Evolutionary conservation across 2,113 vertebrate genomes (phyloP).

Genomic region (Lycaon pictus): DNA sequence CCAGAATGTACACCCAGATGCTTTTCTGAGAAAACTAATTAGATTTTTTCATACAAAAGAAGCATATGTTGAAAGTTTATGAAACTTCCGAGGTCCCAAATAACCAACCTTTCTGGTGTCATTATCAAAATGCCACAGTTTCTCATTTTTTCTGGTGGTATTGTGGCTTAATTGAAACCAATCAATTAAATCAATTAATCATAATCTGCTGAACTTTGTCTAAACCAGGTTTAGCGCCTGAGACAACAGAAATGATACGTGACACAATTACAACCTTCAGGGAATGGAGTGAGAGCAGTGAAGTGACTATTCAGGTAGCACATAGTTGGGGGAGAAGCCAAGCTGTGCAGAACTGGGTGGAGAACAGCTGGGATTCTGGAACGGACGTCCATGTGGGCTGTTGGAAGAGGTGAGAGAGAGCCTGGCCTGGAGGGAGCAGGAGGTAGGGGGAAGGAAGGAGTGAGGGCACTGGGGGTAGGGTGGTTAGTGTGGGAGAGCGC

Average conservation of each 20-base stretch:
- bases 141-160: background rate
- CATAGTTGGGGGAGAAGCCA: background rate
- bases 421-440: background rate
- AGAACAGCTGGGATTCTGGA: background rate
- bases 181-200: background rate
- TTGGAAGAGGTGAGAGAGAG: background rate
- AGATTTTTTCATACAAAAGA: background rate
- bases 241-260: background rate
- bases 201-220: background rate
- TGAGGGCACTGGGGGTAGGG: background rate
- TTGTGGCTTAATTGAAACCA: background rate
- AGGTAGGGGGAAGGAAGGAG: background rate
- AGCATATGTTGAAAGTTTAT: background rate
- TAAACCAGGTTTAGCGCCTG: background rate
- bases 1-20: background rate
- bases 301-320: background rate
- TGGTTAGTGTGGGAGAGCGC: accelerated
- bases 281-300: background rate
- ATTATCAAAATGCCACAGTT: background rate
- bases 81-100: background rate
- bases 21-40: constrained; percentile 20
- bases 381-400: no score
- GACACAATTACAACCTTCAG: background rate
- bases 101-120: background rate
- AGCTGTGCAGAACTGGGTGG: background rate